phyloP scores from a whole-genome alignment of 2,888 invertebrate species.

The Plemyria rubiginata region DNA sequence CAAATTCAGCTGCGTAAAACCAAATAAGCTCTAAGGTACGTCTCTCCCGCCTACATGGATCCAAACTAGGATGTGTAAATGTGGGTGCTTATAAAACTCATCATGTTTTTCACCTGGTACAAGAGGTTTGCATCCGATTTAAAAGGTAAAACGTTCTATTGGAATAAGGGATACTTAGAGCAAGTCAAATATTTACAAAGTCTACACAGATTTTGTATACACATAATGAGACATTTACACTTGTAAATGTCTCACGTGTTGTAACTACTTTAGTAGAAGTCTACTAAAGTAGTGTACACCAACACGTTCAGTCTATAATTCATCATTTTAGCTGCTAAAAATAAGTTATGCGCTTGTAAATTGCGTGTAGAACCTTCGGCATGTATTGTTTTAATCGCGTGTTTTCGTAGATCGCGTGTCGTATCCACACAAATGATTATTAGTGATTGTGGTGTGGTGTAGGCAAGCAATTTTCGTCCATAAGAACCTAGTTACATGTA shows the following conservation, averaged over 20 bases:
- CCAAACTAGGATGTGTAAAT: constrained; percentile 19
- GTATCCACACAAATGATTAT: constrained; percentile 22
- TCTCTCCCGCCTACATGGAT: constrained; percentile 11
- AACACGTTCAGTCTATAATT: not conserved
- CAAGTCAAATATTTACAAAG: constrained; percentile 3
- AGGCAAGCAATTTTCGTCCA: not conserved
- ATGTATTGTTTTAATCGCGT: constrained; percentile 23
- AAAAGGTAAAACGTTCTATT: not conserved
- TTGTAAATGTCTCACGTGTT: not conserved
- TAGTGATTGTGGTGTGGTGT: constrained; percentile 1
- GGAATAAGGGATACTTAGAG: not conserved
- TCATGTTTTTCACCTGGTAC: constrained; percentile 3
- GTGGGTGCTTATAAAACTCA: constrained; percentile 33
- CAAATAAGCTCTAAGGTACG: constrained; percentile 7
- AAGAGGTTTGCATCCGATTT: not conserved
- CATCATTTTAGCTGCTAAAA: not conserved
- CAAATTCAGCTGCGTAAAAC: constrained; percentile 8
- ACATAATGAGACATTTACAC: not conserved
- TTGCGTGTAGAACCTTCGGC: constrained; percentile 18
- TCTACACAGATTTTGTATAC: not conserved
- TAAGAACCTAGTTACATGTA: not conserved
- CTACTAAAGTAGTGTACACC: not conserved
- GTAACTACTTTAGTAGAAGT: too few relatives aligned
- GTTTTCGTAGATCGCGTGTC: constrained; percentile 25
- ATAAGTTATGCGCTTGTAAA: constrained; percentile 8